Conservation (phyloP, 92 coral and sea anemone species). For the Epizoanthus scotinus region DNA sequence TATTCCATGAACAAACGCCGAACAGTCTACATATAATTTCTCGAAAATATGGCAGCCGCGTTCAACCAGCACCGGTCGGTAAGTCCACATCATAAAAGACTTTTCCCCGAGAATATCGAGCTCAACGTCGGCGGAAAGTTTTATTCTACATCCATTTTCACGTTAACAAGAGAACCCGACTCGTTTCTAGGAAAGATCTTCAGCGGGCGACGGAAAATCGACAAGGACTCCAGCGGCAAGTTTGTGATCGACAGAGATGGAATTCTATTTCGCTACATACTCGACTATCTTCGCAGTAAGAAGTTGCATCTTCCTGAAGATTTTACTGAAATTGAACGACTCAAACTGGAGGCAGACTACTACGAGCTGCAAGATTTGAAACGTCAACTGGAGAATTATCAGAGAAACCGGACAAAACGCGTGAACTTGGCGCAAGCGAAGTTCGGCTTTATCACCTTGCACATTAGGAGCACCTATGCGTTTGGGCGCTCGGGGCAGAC, state of each 20-base stretch:
- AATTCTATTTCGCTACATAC: constrained; percentile 71
- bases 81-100: constrained; percentile 58
- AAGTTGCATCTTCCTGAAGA: constrained; percentile 75
- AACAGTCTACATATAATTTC: constrained; percentile 7
- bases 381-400: constrained; percentile 66
- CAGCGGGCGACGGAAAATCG: constrained; percentile 74
- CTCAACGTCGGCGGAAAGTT: constrained; percentile 96
- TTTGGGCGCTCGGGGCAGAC: constrained; percentile 87
- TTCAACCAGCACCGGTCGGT: constrained; percentile 21
- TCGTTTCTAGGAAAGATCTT: constrained; percentile 83
- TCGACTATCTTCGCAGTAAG: constrained; percentile 80
- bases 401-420: constrained; percentile 45
- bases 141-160: constrained; percentile 82
- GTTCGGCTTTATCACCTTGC: constrained; percentile 82
- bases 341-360: constrained; percentile 84
- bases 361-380: constrained; percentile 73
- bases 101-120: constrained; percentile 93
- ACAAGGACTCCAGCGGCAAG: constrained; percentile 78
- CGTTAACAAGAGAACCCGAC: constrained; percentile 82
- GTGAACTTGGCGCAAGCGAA: constrained; percentile 55
- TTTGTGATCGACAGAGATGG: constrained; percentile 97
- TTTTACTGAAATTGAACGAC: constrained; percentile 75
- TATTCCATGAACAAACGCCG: neutral
- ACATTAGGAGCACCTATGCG: constrained; percentile 82
- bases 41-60: constrained; percentile 54